phyloP scores from a whole-genome alignment of 2,888 invertebrate genomes.

The Aradus depressus region DNA sequence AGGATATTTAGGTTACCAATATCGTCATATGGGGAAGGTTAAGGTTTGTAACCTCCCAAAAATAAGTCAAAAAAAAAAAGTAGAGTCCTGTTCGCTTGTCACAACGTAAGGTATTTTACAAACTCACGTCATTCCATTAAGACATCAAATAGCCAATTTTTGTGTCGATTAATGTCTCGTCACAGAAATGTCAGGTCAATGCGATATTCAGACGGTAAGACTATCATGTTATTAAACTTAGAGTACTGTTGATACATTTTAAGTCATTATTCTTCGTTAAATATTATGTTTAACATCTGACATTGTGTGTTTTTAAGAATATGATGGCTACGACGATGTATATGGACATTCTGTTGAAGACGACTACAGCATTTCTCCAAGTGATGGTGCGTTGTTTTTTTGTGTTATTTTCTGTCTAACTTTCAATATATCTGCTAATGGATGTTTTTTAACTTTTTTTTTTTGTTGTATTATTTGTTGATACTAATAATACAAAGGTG shows the following conservation, averaged over 20 bases:
- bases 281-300: neutral
- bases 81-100: too few species aligned
- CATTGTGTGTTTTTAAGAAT: conserved; percentile 48
- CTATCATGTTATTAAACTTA: conserved; percentile 4
- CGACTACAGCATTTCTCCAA: conserved; percentile 80
- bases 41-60: too few species aligned
- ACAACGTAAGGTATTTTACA: too few species aligned
- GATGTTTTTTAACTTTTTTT: neutral
- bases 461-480: neutral
- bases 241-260: neutral
- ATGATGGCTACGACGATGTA: conserved; percentile 78
- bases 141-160: neutral
- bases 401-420: too few species aligned
- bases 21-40: too few species aligned
- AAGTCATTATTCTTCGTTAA: conserved; percentile 11
- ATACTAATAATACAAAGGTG: neutral
- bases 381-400: too few species aligned
- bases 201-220: conserved; percentile 66
- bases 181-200: conserved; percentile 75
- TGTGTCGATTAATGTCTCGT: conserved; percentile 70
- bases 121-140: too few species aligned
- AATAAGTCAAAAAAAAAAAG: too few species aligned
- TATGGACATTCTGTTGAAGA: conserved; percentile 93
- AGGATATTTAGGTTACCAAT: too few species aligned
- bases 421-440: too few species aligned